Base-by-base conservation (phyloP, 2,113 vertebrate genomes). In the Antigone vipio region DNA sequence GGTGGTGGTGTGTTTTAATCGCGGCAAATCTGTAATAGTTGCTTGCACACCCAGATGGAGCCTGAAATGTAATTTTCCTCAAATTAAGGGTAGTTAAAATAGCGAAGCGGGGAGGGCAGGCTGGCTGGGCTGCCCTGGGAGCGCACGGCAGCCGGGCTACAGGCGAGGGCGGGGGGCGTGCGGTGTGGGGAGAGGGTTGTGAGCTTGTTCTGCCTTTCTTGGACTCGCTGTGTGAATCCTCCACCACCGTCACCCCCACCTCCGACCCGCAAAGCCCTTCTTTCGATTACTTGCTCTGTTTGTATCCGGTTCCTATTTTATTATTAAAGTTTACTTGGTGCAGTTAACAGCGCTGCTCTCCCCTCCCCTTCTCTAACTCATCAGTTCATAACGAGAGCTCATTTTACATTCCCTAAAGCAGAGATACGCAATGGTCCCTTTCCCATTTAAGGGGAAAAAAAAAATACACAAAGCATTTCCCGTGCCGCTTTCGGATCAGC, bases 21-120 rank as follows among this genome's bases (percentile, higher is more conserved):
- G 52, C 58, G n/a, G 78, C 55, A 73, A 81, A 89, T 69, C 81
- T 64, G 47, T 47, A 78, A 59, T 40, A 78, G 93, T 74, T 58
- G 19, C 68, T 80, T 34, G 79, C 73, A 29, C 47, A 42, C 91
- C 68, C 88, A 64, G 79, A 59, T 38, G 68, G 76, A 95, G 76
- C 52, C 88, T 44, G 78, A 92, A 96, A 94, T 85, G 42, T 64
- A 68, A 72, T 97, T 93, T 85, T 88, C 74, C 42, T 87, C 66
- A 34, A 56, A 78, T 79, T 56, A 62, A 75, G 49, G 42, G 53
- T n/a, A 82, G 87, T 79, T 93, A 59, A 45, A 85, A 78, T 5
- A 72, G 82, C 12, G 50, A 81, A 64, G 64, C 15, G 56, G 83
- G 62, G 49, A 49, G 74, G 18, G 69, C 62, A 34, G n/a, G 35